These are phyloP conservation scores for Triops cancriformis DNA, from an alignment of 1,140 invertebrate species.

Conservation along the genomic window DNA sequence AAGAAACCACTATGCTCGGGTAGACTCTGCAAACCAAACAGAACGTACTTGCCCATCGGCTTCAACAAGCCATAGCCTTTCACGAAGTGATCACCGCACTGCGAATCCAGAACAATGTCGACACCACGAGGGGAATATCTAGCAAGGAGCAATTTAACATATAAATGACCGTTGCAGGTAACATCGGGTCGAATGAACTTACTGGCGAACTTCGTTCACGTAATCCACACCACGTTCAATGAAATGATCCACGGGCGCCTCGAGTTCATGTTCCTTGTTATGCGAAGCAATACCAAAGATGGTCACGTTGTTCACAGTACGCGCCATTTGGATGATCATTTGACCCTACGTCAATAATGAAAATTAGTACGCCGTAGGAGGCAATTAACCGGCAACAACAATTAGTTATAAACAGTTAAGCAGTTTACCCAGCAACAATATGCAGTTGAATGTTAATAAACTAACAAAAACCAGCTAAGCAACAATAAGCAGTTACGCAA, in stretches of 20 bases:
- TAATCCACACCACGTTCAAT: conserved; percentile 70
- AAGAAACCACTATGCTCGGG: conserved; percentile 82
- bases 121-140: conserved; percentile 69
- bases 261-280: conserved; percentile 61
- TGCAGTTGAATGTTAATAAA: too few relatives aligned
- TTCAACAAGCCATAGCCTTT: conserved; percentile 72
- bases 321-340: conserved; percentile 69
- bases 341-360: conserved; percentile 54
- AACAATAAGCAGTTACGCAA: not conserved
- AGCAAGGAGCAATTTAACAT: conserved; percentile 26
- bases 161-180: not conserved
- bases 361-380: not conserved
- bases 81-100: conserved; percentile 80
- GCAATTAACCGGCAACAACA: not conserved
- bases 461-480: too few relatives aligned
- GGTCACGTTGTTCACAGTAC: conserved; percentile 69
- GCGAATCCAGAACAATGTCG: conserved; percentile 76
- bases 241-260: conserved; percentile 58
- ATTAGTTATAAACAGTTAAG: not conserved
- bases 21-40: conserved; percentile 80
- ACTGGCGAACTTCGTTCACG: conserved; percentile 73
- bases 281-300: conserved; percentile 78
- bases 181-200: conserved; percentile 37
- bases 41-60: conserved; percentile 79
- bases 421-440: not conserved